Base-by-base conservation (phyloP, 2,113 vertebrate genomes). In the Sylvietta virens region DNA sequence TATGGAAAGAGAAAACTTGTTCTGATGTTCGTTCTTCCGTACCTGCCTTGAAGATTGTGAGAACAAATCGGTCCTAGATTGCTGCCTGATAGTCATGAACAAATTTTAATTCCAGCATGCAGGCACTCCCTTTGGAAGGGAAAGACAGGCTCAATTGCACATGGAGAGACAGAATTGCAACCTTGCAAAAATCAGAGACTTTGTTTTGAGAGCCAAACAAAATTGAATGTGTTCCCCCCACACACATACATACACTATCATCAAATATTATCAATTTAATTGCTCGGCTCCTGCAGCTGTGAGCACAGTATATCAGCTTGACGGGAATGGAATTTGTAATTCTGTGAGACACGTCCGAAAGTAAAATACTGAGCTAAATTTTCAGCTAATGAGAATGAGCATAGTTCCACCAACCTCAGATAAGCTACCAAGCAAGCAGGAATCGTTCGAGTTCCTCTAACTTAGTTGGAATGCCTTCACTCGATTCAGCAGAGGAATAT, bases 251-350 rank as follows among this genome's bases (percentile, higher is more conserved):
- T 77, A 58, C 69, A 88, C 82, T 96, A 96, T 96, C 93, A 96
- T 88, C 92, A 96, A 95, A 93, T 96, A 96, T 95, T 94, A 95
- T 95, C 95, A 97, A 94, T 96, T 96, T 96, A 96, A 96, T 94
- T 97, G 93, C 95, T 94, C 30, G 3, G 64, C 92, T 92, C 35
- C 88, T 74, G 92, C 93, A 97, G 96, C 95, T 96, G 94, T 96
- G 93, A 94, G 92, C 76, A 64, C 88, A 90, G 37, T 84, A 84
- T 93, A 96, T 96, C 86, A 96, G 95, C 82, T 83, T 86, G 86
- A 85, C 72, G 92, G 92, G 96, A 94, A 96, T 88, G 92, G 94
- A 97, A 94, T 97, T 92, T 0, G 1, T 90, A 94, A 92, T 88
- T 92, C 85, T 90, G 47, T 88, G 84, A 94, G 69, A 88, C 65